phyloP scores from a whole-genome alignment of 2,113 vertebrate species.

The Nycticorax nycticorax region DNA sequence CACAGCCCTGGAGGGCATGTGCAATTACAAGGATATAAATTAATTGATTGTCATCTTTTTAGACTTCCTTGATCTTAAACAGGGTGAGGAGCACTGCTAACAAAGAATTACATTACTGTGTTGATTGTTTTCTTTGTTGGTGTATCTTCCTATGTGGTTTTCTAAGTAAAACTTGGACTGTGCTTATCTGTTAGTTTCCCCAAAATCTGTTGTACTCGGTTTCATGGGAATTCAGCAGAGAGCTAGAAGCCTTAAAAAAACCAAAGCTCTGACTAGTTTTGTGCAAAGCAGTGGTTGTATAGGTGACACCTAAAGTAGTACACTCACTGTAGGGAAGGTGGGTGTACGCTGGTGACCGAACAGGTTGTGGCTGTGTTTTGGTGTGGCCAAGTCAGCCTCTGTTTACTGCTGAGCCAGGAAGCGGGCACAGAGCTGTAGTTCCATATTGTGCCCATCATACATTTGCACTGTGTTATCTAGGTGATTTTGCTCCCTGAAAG shows the following conservation, averaged over 20 bases:
- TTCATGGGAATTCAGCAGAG: neutral
- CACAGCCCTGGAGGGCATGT: neutral
- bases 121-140: neutral
- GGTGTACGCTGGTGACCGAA: neutral
- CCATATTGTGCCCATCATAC: rapidly evolving
- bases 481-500: neutral
- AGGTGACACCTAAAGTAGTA: neutral
- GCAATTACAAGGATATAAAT: neutral
- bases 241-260: neutral
- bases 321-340: neutral
- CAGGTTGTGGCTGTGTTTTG: neutral
- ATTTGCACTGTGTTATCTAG: neutral
- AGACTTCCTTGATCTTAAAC: neutral
- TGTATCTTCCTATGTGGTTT: neutral
- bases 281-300: neutral
- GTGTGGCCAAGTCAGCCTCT: neutral
- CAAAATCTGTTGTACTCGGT: neutral
- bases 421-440: neutral
- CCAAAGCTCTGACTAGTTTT: neutral
- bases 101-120: neutral
- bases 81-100: neutral
- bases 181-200: neutral
- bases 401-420: neutral
- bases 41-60: neutral
- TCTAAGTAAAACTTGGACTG: neutral